Base-by-base conservation (phyloP, 53 echinoderm and acorn worm genomes). In the Patiria pectinifera region DNA sequence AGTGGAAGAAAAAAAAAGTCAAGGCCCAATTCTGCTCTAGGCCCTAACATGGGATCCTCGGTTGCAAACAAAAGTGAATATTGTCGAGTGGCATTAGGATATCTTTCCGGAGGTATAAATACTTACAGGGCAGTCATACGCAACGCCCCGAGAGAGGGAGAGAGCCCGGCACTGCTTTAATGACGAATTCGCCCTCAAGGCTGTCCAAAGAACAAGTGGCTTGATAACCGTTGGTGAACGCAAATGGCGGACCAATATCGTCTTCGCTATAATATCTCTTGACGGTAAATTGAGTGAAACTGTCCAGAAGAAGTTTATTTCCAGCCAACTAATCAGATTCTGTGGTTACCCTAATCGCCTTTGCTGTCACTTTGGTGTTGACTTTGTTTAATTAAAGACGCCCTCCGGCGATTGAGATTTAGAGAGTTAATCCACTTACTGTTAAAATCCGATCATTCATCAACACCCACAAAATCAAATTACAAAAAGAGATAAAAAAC, bases 301-400 rank as follows among this genome's bases (percentile, higher is more conserved):
- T 6, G 3, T n/a, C 2, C 74, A 5, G 24, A 4, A 24, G 74
- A 74, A 21, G 8, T 24, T n/a, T 9, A 21, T 74, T 74, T 21
- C 74, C 53, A 53, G 22, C 3, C 23, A 23, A 24, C 3, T 74
- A 74, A 74, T 74, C 74, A 74, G 74, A 74, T 74, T 74, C 9
- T 24, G 15, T 24, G 74, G 74, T 74, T 2, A 74, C 74, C 22
- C 6, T 74, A 74, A 74, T 74, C 74, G 74, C 74, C 74, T 74
- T 74, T n/a, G 74, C 74, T 74, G 24, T 74, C 24, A 21, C 74
- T 22, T 10, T 74, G 18, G 18, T 74, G 74, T 74, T 74, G 22
- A 74, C 22, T 53, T n/a, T 24, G 24, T 74, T 74, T 74, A 74
- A 74, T 74, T 74, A 74, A 74, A 21, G 74, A 74, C 74, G 19